Evolutionary conservation across 2,888 invertebrate species (phyloP).

Genomic region (Alloscopus bannaensis): DNA sequence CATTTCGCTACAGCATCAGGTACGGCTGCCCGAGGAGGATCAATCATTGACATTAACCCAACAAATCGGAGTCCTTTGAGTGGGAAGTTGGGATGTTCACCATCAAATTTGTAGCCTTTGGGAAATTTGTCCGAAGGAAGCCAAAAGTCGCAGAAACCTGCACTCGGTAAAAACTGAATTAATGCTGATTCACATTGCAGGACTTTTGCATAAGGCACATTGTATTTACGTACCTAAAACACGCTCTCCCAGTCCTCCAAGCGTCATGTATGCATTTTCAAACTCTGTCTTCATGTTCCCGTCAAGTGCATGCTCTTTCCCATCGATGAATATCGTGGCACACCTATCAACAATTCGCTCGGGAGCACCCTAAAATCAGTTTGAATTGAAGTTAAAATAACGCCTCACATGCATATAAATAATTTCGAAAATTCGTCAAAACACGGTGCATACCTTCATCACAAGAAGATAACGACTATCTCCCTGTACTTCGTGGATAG

Average conservation of each 20-base stretch:
- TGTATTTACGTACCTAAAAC: slow-evolving; percentile 79
- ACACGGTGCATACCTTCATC: slow-evolving; percentile 79
- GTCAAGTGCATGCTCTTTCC: slow-evolving; percentile 92
- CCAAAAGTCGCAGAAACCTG: slow-evolving; percentile 95
- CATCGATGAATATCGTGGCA: slow-evolving; percentile 91
- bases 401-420: too few species aligned
- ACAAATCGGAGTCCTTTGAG: slow-evolving; percentile 86
- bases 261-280: slow-evolving; percentile 93
- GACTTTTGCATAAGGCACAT: neutral
- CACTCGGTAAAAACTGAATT: too few species aligned
- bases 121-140: slow-evolving; percentile 95
- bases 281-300: slow-evolving; percentile 97
- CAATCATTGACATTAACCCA: slow-evolving; percentile 99
- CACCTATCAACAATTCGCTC: slow-evolving; percentile 96
- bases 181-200: slow-evolving; percentile 76
- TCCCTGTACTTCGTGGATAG: slow-evolving; percentile 49
- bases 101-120: slow-evolving; percentile 93
- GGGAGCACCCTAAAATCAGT: slow-evolving; percentile 78
- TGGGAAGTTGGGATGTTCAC: slow-evolving; percentile 92
- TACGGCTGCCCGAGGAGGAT: slow-evolving; percentile 97
- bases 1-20: slow-evolving; percentile 99
- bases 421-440: slow-evolving; percentile 1
- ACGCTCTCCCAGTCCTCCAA: slow-evolving; percentile 94
- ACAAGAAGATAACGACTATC: slow-evolving; percentile 80
- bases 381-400: slow-evolving; percentile 7